Evolutionary conservation across 2,113 vertebrate genomes (phyloP).

Genomic region (Ranitomeya variabilis): DNA sequence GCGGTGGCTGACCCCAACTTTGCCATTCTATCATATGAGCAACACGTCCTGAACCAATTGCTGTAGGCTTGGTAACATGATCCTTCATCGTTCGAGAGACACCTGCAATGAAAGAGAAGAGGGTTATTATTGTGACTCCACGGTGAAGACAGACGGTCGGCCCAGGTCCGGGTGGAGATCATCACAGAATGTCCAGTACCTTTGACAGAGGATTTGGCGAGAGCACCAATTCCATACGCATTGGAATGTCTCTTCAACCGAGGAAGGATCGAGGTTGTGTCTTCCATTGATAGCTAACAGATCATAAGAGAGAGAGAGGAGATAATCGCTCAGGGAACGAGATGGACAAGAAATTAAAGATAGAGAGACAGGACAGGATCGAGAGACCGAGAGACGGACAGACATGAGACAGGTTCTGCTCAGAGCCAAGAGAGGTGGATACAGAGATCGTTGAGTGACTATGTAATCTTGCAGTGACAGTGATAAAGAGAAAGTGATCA

Average conservation of each 20-base stretch:
- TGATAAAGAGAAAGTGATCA: not conserved
- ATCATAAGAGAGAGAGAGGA: constrained; percentile 68
- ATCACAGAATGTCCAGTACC: constrained; percentile 74
- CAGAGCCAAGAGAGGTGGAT: not conserved
- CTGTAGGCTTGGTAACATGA: constrained; percentile 95
- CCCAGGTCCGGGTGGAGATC: not conserved
- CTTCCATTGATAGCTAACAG: constrained; percentile 97
- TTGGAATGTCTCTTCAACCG: constrained; percentile 94
- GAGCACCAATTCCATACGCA: constrained; percentile 94
- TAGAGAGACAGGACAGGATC: constrained; percentile 28
- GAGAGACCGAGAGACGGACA: constrained; percentile 14
- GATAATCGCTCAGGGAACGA: constrained; percentile 64
- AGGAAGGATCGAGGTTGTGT: constrained; percentile 97
- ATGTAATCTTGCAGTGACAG: not conserved
- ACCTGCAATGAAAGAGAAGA: constrained; percentile 68
- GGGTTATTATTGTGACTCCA: not conserved
- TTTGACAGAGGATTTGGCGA: constrained; percentile 99
- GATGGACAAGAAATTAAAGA: constrained; percentile 52
- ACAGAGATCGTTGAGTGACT: not conserved
- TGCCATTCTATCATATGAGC: constrained; percentile 99
- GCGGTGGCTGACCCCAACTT: constrained; percentile 86
- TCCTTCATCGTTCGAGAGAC: constrained; percentile 94
- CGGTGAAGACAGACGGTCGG: not conserved
- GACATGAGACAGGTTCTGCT: not conserved
- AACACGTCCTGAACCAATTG: constrained; percentile 93